Conservation (phyloP, 1,140 invertebrate genomes). For the Dendrolimus kikuchii region DNA sequence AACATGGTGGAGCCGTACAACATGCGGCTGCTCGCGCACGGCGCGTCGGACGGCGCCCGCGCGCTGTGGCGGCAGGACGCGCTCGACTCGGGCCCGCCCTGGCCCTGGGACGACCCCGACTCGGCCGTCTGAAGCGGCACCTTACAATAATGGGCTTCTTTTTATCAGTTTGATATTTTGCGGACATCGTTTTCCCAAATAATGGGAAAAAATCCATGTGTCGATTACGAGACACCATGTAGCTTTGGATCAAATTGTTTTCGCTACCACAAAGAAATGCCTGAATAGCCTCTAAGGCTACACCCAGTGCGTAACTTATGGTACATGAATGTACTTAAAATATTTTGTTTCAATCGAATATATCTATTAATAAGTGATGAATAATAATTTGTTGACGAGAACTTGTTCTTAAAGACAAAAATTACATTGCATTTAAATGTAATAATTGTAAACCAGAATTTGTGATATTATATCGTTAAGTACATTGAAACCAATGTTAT, state of each 20-base stretch:
- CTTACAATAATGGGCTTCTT: neutral
- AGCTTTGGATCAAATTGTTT: too few species aligned
- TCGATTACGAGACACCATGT: too few species aligned
- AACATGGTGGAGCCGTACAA: conserved; percentile 62
- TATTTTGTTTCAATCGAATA: too few species aligned
- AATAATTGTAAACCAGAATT: conserved; percentile 24
- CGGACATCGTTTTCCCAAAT: neutral
- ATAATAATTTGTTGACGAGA: too few species aligned
- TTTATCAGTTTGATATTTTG: neutral
- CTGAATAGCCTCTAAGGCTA: too few species aligned
- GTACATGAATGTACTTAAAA: too few species aligned
- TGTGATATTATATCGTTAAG: conserved; percentile 38
- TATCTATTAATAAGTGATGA: too few species aligned
- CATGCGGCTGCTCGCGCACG: conserved; percentile 52
- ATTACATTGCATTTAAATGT: conserved; percentile 33
- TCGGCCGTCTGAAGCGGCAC: conserved; percentile 47
- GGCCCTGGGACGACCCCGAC: conserved; percentile 63
- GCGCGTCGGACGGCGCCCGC: conserved; percentile 37
- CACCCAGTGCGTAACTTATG: too few species aligned
- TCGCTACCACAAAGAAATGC: too few species aligned
- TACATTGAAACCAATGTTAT: conserved; percentile 2
- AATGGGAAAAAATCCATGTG: too few species aligned
- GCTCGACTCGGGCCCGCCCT: conserved; percentile 56
- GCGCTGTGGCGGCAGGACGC: conserved; percentile 64
- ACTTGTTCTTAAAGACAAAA: conserved; percentile 10